phyloP scores from a whole-genome alignment of 2,888 invertebrate species.

The Rosalia funebris region DNA sequence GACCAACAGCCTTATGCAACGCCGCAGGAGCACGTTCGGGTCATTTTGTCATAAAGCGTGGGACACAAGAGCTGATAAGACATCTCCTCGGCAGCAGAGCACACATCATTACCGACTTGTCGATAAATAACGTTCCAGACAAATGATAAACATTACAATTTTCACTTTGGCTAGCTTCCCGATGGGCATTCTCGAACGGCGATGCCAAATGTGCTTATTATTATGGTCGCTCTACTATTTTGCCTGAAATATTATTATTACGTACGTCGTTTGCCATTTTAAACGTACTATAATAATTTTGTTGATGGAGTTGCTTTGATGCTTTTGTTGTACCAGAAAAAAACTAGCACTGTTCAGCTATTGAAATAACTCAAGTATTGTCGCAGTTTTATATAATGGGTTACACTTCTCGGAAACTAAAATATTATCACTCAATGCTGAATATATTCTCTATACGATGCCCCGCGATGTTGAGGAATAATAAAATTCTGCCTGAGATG shows the following conservation, averaged over 20 bases:
- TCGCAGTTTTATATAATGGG: no score
- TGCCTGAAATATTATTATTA: slow-evolving; percentile 48
- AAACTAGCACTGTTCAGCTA: slow-evolving; percentile 10
- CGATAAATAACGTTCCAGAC: slow-evolving; percentile 49
- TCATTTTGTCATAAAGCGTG: slow-evolving; percentile 49
- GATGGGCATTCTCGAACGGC: slow-evolving; percentile 40
- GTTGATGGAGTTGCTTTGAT: slow-evolving; percentile 33
- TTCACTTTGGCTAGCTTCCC: slow-evolving; percentile 53
- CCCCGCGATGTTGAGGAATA: no score
- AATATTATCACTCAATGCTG: no score
- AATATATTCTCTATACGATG: no score
- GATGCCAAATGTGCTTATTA: slow-evolving; percentile 50
- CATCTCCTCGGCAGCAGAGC: slow-evolving; percentile 44
- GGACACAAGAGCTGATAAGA: slow-evolving; percentile 49
- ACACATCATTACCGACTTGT: slow-evolving; percentile 51
- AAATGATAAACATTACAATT: slow-evolving; percentile 55
- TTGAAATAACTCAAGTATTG: no score
- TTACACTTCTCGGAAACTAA: no score
- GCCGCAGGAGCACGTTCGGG: slow-evolving; percentile 50
- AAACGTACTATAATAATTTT: slow-evolving; percentile 49
- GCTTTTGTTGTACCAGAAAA: slow-evolving; percentile 26
- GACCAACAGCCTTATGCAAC: slow-evolving; percentile 21
- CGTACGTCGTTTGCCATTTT: slow-evolving; percentile 49
- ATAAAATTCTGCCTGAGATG: no score
- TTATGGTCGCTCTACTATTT: slow-evolving; percentile 44